Percentiles rank a stretch among this genome's conserved stretches.
These are phyloP conservation scores for Petaurus breviceps DNA, from an alignment of 2,113 vertebrate genomes.

Conservation along the genomic window DNA sequence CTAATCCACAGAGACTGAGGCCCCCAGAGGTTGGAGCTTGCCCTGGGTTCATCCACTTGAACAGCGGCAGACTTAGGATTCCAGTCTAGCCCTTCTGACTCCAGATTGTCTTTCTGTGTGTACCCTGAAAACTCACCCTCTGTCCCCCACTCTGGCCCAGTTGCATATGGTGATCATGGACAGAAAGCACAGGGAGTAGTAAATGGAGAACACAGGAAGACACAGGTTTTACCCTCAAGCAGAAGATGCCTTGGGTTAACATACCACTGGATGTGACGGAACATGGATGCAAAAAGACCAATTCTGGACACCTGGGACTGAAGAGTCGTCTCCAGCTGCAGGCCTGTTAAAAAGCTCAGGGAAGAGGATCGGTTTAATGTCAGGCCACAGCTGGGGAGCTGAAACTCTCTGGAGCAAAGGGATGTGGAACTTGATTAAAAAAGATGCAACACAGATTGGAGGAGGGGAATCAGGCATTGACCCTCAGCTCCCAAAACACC, in stretches of 20 bases:
- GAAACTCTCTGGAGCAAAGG: background rate
- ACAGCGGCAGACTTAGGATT: background rate
- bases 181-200: too few species aligned
- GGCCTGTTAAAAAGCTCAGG: background rate
- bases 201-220: background rate
- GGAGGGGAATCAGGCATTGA: background rate
- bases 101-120: background rate
- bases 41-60: background rate
- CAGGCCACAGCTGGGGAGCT: background rate
- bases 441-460: background rate
- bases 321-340: background rate
- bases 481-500: background rate
- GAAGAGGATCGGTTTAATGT: background rate
- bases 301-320: background rate
- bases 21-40: background rate
- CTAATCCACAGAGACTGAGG: background rate
- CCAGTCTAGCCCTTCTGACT: background rate
- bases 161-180: background rate
- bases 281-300: background rate
- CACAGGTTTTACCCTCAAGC: background rate
- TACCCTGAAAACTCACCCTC: background rate
- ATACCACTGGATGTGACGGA: background rate
- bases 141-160: background rate
- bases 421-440: background rate
- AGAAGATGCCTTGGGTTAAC: background rate